Evolutionary conservation across 2,113 vertebrate genomes (phyloP).

Genomic region (Illadopsis cleaveri): DNA sequence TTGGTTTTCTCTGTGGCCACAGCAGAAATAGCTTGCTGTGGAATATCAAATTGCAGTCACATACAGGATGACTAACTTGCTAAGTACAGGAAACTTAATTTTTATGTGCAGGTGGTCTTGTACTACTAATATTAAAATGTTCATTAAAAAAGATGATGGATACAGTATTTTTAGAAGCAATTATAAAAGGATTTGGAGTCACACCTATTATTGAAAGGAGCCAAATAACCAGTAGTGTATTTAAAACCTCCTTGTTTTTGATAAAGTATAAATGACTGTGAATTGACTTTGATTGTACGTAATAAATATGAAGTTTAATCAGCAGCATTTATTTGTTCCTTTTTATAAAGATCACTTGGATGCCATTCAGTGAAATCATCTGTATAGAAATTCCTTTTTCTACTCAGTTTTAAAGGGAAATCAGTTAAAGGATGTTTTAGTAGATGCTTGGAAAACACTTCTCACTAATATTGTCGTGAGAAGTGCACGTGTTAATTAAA

Average conservation of each 20-base stretch:
- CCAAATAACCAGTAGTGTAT: not conserved
- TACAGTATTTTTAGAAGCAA: not conserved
- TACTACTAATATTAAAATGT: not conserved
- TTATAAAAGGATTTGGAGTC: not conserved
- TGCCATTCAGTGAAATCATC: not conserved
- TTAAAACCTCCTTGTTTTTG: not conserved
- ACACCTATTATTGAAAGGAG: not conserved
- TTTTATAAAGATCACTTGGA: slow-evolving; percentile 1
- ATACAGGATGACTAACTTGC: not conserved
- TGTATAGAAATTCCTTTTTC: not conserved
- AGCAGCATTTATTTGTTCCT: not conserved
- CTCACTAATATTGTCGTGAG: not conserved
- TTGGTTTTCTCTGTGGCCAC: not conserved
- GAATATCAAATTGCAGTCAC: not conserved
- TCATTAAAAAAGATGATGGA: not conserved
- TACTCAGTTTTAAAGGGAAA: not conserved
- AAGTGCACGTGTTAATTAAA: not conserved
- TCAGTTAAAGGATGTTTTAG: not conserved
- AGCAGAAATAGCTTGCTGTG: not conserved
- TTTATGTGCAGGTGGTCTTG: not conserved
- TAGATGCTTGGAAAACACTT: not conserved
- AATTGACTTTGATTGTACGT: not conserved
- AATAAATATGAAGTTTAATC: not conserved
- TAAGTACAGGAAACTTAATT: not conserved
- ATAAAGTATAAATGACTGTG: not conserved